These are phyloP conservation scores for Neopipo cinnamomea DNA, from an alignment of 2,113 vertebrate species.

Conservation along the genomic window DNA sequence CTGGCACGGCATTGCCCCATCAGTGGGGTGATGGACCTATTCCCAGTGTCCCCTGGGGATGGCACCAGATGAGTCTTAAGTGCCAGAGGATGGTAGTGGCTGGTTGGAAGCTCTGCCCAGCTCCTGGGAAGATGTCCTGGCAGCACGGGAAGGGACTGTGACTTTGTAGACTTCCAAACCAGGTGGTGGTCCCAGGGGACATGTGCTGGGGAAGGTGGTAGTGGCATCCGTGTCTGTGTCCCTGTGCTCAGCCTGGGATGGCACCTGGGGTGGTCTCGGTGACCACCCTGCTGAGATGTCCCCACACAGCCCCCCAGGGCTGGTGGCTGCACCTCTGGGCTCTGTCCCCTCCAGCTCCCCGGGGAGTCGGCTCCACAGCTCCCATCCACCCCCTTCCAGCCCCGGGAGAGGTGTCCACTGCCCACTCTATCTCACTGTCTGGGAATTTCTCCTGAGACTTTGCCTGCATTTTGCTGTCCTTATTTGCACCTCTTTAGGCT, in stretches of 20 bases:
- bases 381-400: not conserved
- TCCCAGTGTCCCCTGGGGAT: not conserved
- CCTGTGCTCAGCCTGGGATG: not conserved
- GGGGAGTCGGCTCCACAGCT: not conserved
- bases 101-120: not conserved
- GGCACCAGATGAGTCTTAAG: rapidly evolving
- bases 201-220: not conserved
- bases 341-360: rapidly evolving
- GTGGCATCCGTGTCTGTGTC: not conserved
- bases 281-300: not conserved
- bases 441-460: slow-evolving; percentile 64
- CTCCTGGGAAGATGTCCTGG: not conserved
- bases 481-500: slow-evolving; percentile 41
- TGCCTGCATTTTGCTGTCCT: slow-evolving; percentile 34
- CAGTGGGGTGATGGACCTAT: not conserved
- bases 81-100: not conserved
- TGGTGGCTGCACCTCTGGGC: rapidly evolving
- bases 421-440: slow-evolving; percentile 50
- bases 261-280: rapidly evolving
- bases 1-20: not conserved
- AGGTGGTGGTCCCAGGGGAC: no score
- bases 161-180: not conserved
- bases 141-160: not conserved
- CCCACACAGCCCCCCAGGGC: rapidly evolving
- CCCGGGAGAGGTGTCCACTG: not conserved